Conservation (phyloP, 2,888 invertebrate genomes). For the Auanema freiburgensis region DNA sequence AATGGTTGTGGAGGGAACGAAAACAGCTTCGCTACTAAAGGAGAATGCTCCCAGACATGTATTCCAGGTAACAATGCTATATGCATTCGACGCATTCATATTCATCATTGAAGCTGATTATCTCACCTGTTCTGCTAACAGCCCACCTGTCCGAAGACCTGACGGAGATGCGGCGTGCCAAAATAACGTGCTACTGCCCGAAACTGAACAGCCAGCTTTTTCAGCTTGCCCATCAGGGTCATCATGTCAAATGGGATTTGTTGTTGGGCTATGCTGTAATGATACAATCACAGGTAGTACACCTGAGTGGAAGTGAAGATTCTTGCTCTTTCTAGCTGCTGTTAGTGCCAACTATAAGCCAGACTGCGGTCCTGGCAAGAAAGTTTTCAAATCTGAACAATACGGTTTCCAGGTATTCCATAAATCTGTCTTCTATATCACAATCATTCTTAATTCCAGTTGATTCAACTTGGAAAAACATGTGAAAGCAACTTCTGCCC, state of each 20-base stretch:
- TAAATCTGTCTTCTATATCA: neutral
- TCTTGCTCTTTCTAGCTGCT: conserved; percentile 12
- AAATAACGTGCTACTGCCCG: conserved; percentile 1
- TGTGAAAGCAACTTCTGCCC: conserved; percentile 39
- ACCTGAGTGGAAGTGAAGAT: neutral
- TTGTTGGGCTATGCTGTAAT: conserved; percentile 19
- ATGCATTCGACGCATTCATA: too few species aligned
- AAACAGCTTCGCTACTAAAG: conserved; percentile 27
- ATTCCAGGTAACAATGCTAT: conserved; percentile 26
- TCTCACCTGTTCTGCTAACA: conserved; percentile 23
- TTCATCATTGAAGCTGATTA: conserved; percentile 31
- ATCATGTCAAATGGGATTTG: conserved; percentile 19
- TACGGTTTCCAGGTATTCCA: conserved; percentile 20
- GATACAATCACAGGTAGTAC: conserved; percentile 7
- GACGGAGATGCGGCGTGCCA: conserved; percentile 9
- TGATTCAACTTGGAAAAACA: conserved; percentile 29
- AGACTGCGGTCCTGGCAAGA: conserved; percentile 30
- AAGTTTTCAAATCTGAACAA: conserved; percentile 16
- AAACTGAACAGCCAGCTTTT: conserved; percentile 7
- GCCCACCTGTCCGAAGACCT: conserved; percentile 5
- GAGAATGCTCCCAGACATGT: conserved; percentile 27
- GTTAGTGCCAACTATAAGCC: conserved; percentile 27
- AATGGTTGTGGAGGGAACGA: conserved; percentile 33
- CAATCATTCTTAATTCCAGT: conserved; percentile 3
- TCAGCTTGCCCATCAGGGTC: conserved; percentile 23